phyloP scores from a whole-genome alignment of 53 echinoderm and acorn worm genomes.

The Echinometra lucunter region DNA sequence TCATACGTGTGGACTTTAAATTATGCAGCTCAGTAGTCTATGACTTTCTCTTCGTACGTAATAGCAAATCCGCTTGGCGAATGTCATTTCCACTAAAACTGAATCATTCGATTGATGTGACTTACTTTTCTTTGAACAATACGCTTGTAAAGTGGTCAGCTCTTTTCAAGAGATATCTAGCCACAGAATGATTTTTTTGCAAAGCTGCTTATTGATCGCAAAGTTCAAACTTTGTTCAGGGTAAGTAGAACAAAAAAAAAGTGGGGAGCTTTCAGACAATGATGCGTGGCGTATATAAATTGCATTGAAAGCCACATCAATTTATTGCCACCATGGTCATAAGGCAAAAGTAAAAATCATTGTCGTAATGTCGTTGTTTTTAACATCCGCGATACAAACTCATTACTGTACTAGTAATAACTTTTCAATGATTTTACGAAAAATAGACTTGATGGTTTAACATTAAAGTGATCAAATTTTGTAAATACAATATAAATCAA shows the following conservation, averaged over 20 bases:
- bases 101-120: neutral
- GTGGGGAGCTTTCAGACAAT: neutral
- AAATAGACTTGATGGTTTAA: too few species aligned
- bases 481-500: too few species aligned
- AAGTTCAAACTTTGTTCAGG: slow-evolving; percentile 16
- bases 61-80: neutral
- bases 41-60: neutral
- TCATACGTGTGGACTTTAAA: too few species aligned
- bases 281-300: neutral
- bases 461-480: too few species aligned
- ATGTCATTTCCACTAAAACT: neutral
- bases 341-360: neutral
- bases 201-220: neutral
- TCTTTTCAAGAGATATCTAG: neutral
- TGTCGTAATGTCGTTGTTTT: too few species aligned
- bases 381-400: too few species aligned
- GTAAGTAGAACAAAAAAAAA: neutral
- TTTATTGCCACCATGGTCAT: neutral
- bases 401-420: too few species aligned
- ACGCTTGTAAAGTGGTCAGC: neutral
- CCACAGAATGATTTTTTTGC: neutral
- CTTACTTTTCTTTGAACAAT: neutral
- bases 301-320: neutral
- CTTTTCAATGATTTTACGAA: too few species aligned
- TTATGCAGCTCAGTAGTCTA: neutral